Evolutionary conservation across 2,797 vertebrate species (phyloP).

Genomic region (Masticophis lateralis): DNA sequence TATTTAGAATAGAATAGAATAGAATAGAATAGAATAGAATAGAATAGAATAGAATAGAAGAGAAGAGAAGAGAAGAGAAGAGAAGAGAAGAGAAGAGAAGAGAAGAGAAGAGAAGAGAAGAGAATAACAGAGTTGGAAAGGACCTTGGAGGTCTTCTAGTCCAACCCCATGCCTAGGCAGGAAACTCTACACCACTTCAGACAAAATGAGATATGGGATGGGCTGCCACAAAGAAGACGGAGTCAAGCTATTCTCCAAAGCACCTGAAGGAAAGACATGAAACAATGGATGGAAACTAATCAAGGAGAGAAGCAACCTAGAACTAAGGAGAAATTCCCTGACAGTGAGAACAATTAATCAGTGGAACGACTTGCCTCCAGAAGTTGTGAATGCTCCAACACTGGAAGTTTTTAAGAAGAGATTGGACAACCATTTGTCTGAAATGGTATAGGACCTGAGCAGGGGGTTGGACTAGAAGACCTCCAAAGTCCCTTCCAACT

Average conservation of each 20-base stretch:
- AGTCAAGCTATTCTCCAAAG: background rate
- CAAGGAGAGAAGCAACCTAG: background rate
- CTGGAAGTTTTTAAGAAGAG: background rate
- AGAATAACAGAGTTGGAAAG: no score
- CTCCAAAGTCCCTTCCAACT: background rate
- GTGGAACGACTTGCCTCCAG: rapidly evolving
- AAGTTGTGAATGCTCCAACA: background rate
- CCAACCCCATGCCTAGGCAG: no score
- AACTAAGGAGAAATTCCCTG: background rate
- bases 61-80: no score
- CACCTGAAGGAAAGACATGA: background rate
- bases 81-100: no score
- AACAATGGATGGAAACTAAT: background rate
- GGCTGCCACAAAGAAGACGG: background rate
- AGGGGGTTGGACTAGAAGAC: background rate
- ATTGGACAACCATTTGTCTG: background rate
- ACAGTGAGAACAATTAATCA: background rate
- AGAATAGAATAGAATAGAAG: background rate
- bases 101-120: no score
- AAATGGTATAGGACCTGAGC: background rate
- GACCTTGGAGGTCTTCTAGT: no score
- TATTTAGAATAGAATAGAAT: background rate
- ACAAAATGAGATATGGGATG: no score
- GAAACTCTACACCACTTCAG: no score
- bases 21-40: background rate